Conservation (phyloP, 92 coral and sea anemone genomes). For the Diadumene lineata region DNA sequence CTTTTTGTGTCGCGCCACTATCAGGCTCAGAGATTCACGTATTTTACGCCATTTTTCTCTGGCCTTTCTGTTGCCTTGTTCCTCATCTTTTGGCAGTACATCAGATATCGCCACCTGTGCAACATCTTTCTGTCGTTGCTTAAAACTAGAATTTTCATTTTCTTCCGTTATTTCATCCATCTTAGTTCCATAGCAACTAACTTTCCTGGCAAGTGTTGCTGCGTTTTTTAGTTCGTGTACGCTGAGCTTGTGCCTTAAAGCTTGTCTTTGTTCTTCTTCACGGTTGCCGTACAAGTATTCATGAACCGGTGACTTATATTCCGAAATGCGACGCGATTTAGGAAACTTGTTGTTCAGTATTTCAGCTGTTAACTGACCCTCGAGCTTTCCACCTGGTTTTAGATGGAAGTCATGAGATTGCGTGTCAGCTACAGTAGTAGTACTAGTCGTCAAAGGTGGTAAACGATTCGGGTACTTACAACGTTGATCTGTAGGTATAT, state of each 20-base stretch:
- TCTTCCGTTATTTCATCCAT: slow-evolving; percentile 29
- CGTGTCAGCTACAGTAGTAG: background rate
- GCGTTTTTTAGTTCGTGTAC: slow-evolving; percentile 28
- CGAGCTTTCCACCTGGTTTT: slow-evolving; percentile 6
- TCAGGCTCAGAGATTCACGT: slow-evolving; percentile 56
- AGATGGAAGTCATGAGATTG: slow-evolving; percentile 16
- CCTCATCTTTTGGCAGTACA: slow-evolving; percentile 45
- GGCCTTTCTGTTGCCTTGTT: slow-evolving; percentile 55
- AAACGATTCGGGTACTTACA: slow-evolving; percentile 25
- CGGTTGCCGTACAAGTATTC: slow-evolving; percentile 27
- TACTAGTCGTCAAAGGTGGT: slow-evolving; percentile 30
- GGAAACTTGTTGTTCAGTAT: slow-evolving; percentile 9
- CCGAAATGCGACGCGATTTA: slow-evolving; percentile 5
- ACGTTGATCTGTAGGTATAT: background rate
- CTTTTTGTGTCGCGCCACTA: slow-evolving; percentile 47
- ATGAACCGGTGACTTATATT: slow-evolving; percentile 31
- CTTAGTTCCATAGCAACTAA: slow-evolving; percentile 30
- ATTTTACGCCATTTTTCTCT: slow-evolving; percentile 63
- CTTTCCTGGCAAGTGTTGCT: slow-evolving; percentile 20
- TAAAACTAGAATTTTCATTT: background rate
- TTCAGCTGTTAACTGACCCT: slow-evolving; percentile 18
- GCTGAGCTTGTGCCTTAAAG: slow-evolving; percentile 16
- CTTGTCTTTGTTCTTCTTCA: slow-evolving; percentile 24
- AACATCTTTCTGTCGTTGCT: background rate
- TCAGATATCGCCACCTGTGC: slow-evolving; percentile 5